Evolutionary conservation across 2,888 invertebrate species (phyloP).

Genomic region (Polia nebulosa): DNA sequence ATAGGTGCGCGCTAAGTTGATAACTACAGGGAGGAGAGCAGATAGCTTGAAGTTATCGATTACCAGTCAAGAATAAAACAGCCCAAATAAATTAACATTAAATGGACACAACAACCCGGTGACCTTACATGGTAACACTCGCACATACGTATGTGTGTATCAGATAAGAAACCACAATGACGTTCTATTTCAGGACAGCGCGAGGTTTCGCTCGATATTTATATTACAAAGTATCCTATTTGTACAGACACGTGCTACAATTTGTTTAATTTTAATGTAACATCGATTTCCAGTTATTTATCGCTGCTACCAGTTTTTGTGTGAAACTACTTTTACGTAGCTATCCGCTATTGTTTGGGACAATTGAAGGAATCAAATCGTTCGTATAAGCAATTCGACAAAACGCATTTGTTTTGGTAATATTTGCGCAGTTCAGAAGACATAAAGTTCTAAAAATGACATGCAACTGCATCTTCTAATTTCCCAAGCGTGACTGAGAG

Average conservation of each 20-base stretch:
- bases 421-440: not conserved
- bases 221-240: constrained; percentile 19
- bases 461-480: no score
- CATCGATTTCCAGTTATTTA: constrained; percentile 21
- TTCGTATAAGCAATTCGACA: no score
- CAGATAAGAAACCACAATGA: constrained; percentile 53
- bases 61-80: not conserved
- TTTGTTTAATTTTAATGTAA: constrained; percentile 6
- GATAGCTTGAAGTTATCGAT: not conserved
- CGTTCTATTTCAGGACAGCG: constrained; percentile 35
- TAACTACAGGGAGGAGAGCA: not conserved
- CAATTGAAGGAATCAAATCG: not conserved
- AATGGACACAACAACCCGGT: constrained; percentile 14
- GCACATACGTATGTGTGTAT: not conserved
- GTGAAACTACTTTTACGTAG: not conserved
- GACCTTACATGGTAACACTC: constrained; percentile 18
- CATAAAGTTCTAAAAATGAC: no score
- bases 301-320: not conserved
- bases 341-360: not conserved
- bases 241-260: constrained; percentile 17
- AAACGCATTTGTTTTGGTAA: not conserved
- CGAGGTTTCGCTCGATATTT: constrained; percentile 22
- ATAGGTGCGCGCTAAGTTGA: not conserved
- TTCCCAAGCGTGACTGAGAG: constrained; percentile 6
- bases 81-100: not conserved